Evolutionary conservation across 2,113 vertebrate species (phyloP).

Genomic region (Emydocephalus ijimae): DNA sequence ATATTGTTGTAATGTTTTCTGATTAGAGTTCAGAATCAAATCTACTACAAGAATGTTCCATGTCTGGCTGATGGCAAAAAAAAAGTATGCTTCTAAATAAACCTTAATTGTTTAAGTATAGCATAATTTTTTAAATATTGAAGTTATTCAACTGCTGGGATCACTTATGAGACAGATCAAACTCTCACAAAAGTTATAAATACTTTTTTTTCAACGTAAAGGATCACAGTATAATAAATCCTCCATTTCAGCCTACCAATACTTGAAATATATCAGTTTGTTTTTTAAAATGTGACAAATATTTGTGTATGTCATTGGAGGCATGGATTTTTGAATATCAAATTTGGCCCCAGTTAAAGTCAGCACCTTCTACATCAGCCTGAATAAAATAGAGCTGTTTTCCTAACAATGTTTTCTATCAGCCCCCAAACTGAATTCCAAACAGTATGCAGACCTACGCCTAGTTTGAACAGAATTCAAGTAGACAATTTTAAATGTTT

Average conservation of each 20-base stretch:
- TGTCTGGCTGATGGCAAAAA: neutral
- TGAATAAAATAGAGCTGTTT: neutral
- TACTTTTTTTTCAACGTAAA: neutral
- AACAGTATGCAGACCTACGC: neutral
- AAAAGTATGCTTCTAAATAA: neutral
- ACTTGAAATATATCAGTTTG: neutral
- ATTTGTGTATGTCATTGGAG: neutral
- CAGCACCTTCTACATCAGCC: neutral
- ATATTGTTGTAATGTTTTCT: constrained; percentile 56
- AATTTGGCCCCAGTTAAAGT: neutral
- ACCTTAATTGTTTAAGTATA: rapidly evolving
- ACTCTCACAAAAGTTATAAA: neutral
- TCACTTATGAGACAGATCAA: neutral
- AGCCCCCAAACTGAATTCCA: neutral
- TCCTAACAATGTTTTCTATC: neutral
- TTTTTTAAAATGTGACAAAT: neutral
- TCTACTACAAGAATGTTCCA: neutral
- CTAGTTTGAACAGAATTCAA: neutral
- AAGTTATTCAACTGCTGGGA: neutral
- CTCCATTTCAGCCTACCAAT: neutral
- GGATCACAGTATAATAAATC: neutral
- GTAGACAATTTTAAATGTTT: neutral
- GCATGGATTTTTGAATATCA: neutral
- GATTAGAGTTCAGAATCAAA: constrained; percentile 48
- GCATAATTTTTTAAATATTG: neutral